Conservation (phyloP, 1,140 invertebrate genomes). For the Leptoteleia sp. region DNA sequence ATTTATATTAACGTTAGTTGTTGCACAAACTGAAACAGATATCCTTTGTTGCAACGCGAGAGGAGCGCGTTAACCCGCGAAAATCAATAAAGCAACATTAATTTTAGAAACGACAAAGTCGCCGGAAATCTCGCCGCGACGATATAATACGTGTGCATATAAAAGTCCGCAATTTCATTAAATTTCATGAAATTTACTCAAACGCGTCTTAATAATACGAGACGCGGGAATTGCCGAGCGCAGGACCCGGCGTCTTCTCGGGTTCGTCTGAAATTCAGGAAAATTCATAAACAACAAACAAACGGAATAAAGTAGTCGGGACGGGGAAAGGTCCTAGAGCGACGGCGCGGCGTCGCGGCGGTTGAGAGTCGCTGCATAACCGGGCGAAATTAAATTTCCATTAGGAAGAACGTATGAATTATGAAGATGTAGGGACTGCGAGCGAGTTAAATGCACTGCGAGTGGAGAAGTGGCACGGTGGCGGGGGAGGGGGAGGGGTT, state of each 20-base stretch:
- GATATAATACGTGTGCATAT: conserved; percentile 34
- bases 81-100: background rate
- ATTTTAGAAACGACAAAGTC: conserved; percentile 15
- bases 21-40: background rate
- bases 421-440: conserved; percentile 69
- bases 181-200: conserved; percentile 33
- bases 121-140: conserved; percentile 6
- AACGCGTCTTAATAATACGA: conserved; percentile 27
- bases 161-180: conserved; percentile 36
- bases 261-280: conserved; percentile 11
- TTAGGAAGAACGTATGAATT: conserved; percentile 73
- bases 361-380: conserved; percentile 58
- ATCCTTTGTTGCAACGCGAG: background rate
- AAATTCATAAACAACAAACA: conserved; percentile 42
- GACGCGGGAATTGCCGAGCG: conserved; percentile 6
- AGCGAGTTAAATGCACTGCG: conserved; percentile 51
- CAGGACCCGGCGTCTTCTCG: background rate
- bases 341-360: conserved; percentile 18
- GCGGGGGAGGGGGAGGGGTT: conserved; percentile 56
- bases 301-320: conserved; percentile 32
- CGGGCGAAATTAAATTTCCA: conserved; percentile 75
- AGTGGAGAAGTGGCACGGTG: conserved; percentile 31
- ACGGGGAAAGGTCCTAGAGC: conserved; percentile 39
- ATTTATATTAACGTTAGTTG: too few species aligned
- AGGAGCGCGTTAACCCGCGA: background rate